These are phyloP conservation scores for Benthosema pterotum DNA, from an alignment of 2,797 vertebrate genomes.

Conservation along the genomic window DNA sequence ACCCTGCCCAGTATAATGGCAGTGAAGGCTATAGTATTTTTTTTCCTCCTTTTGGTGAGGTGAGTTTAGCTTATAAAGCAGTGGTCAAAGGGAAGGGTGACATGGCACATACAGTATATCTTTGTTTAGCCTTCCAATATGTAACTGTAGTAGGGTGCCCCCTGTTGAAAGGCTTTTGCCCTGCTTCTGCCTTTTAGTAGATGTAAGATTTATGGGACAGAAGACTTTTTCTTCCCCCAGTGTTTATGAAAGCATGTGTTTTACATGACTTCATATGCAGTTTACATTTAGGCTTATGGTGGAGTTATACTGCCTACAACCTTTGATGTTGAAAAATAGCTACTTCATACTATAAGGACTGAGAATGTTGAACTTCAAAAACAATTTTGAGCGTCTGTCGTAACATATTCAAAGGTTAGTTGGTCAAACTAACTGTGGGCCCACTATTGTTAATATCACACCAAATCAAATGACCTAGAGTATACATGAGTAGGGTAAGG, in stretches of 20 bases:
- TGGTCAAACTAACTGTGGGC: background rate
- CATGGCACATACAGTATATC: background rate
- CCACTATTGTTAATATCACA: background rate
- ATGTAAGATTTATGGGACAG: too few species aligned
- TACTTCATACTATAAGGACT: too few species aligned
- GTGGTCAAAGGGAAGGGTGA: background rate
- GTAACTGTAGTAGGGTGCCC: background rate
- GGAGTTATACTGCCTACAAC: too few species aligned
- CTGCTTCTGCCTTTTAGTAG: too few species aligned
- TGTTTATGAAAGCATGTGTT: too few species aligned
- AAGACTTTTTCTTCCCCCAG: too few species aligned
- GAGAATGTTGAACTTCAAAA: too few species aligned
- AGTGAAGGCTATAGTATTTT: background rate
- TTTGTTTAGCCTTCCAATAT: background rate
- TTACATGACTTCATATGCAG: too few species aligned
- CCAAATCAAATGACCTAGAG: conserved; percentile 13
- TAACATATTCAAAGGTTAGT: background rate
- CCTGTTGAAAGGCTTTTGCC: background rate
- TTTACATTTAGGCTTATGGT: too few species aligned
- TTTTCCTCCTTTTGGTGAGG: background rate
- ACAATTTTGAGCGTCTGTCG: too few species aligned
- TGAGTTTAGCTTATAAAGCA: background rate
- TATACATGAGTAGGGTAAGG: conserved; percentile 16
- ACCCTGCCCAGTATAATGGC: background rate
- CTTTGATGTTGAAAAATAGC: too few species aligned